Base-by-base conservation (phyloP, 2,888 invertebrate species). In the Drosophila paranaensis region DNA sequence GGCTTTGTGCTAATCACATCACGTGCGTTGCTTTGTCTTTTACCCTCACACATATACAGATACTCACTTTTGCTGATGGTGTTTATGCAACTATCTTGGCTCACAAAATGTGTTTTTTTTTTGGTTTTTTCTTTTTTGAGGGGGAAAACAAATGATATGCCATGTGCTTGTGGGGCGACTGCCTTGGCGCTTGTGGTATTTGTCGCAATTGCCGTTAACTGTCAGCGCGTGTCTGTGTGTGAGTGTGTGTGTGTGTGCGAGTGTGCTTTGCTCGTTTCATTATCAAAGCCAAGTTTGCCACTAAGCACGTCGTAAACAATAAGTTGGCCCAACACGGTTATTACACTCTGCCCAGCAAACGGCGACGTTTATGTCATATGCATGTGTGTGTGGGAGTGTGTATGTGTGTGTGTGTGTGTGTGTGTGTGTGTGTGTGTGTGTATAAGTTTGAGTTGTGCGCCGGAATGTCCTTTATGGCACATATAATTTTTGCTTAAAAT, bases 271-370 rank as follows among this genome's bases (percentile, higher is more conserved):
- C 67, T 71, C 66, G 81, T 83, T 83, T 83, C 89, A 83, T 83
- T 83, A 83, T 88, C 83, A 83, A 88, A 82, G 89, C 81, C 87
- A 73, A 83, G 89, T 83, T 89, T 83, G 81, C 80, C 87, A 86
- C 88, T 87, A 90, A 90, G 88, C 90, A 90, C 87, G 74, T 90
- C 89, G 87, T 88, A 88, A 88, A 88, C 90, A 86, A 88, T 88
- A 88, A 90, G 81, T 89, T 88, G 86, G 80, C 74, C 76, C 79
- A 73, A 69, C 79, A 79, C 77, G 81, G 77, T 73, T 75, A 80
- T 81, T 77, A 61, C 77, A 63, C 79, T 74, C 57, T 60, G 78
- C 73, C 50, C 73, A 67, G 46, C 74, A 72, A 77, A 60, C 60
- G 60, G 61, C 42, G 71, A 79, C 71, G 53, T 79, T 69, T 69